Evolutionary conservation across 2,113 vertebrate genomes (phyloP).

Genomic region (Bujurquina vittata): DNA sequence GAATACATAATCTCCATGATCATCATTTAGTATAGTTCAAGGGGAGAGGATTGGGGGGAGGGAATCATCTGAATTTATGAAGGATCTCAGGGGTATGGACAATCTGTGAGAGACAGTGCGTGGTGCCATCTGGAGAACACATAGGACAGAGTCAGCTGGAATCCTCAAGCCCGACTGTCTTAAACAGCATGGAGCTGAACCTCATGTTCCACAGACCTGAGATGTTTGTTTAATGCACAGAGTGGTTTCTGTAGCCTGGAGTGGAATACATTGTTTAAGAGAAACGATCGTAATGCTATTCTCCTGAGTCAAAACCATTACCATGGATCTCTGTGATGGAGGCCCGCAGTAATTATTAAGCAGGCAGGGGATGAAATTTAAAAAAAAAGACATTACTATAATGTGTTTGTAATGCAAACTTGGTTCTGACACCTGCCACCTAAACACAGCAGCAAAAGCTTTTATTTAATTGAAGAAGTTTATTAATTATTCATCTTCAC

Average conservation of each 20-base stretch:
- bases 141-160: constrained; percentile 38
- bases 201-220: constrained; percentile 52
- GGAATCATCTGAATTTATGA: constrained; percentile 31
- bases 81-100: constrained; percentile 37
- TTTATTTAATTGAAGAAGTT: not conserved
- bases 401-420: not conserved
- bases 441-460: not conserved
- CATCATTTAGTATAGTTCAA: constrained; percentile 69
- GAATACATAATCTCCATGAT: constrained; percentile 74
- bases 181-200: constrained; percentile 49
- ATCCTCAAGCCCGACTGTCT: constrained; percentile 46
- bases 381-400: not conserved
- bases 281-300: constrained; percentile 29
- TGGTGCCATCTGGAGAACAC: constrained; percentile 62
- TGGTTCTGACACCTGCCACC: not conserved
- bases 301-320: constrained; percentile 41
- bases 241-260: constrained; percentile 34
- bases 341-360: constrained; percentile 21
- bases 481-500: constrained; percentile 45
- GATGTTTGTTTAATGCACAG: constrained; percentile 44
- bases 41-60: not conserved
- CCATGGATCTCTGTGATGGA: constrained; percentile 23
- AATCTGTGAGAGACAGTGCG: constrained; percentile 37
- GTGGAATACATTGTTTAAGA: constrained; percentile 39
- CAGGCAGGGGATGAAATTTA: not conserved